Evolutionary conservation across 2,797 vertebrate genomes (phyloP), one percentile per base, ranked within the genome.

Genomic region (Gymnopithys bicolor): DNA sequence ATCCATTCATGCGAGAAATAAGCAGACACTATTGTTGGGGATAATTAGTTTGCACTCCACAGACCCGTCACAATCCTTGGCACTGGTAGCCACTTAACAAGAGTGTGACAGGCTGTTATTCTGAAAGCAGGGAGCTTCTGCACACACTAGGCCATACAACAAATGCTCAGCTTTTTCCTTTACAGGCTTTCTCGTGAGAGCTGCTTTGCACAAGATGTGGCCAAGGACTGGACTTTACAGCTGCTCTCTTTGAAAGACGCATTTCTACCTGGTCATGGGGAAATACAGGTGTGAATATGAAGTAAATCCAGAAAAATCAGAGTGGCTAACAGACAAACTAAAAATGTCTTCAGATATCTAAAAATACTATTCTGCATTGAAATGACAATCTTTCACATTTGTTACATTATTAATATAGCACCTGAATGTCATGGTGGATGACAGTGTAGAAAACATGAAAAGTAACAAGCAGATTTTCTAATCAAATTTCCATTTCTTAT

Each of bases 1-100:
- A 93, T 60, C 92, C 91, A 59, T 92, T 97, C 94, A 97, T 96
- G 94, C 73, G 21, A 90, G 94, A 97, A 97, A 96, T 97, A 96
- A 94, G 85, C 94, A 77, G 87, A 69, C 89, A 33, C 73, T 84
- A 95, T 95, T 91, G 94, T 82, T 86, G 77, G 86, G 84, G 71
- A 92, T 94, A 97, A 97, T 97, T 96, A 97, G 75, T 94, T 97
- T 94, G 58, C 86, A 95, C 84, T 95, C 64, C 51, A 76, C 45
- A 89, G 89, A 49, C 69, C 92, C 3, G 5, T 94, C 96, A 93
- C 30, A 4, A 93, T 94, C 82, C 89, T 80, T 96, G 96, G 96
- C 95, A 78, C 39, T 48, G 59, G 86, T 8, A 83, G 85, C 76
- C 80, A 41, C 89, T 84, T 84, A 80, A 62, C 1, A 2, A 71